Conservation (phyloP, 2,888 invertebrate species). For the Lasioglossum calceatum region DNA sequence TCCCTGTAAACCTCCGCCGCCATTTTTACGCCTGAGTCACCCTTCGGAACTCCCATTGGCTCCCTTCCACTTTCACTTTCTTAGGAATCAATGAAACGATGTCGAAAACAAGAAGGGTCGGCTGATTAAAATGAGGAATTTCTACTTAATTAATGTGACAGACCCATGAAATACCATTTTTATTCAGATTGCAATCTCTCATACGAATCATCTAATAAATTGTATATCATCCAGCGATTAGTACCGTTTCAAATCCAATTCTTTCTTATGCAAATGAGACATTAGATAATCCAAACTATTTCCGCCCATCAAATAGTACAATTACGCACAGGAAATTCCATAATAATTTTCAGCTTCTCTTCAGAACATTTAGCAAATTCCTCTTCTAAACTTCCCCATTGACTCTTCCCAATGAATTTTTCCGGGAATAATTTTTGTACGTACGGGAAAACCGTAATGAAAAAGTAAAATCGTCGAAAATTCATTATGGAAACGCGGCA, state of each 20-base stretch:
- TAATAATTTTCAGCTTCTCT: background rate
- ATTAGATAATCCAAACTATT: background rate
- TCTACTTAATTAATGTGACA: background rate
- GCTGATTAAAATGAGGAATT: conserved; percentile 9
- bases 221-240: background rate
- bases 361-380: background rate
- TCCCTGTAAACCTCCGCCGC: conserved; percentile 36
- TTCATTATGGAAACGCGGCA: conserved; percentile 3
- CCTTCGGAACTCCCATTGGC: conserved; percentile 41
- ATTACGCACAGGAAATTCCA: background rate
- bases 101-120: background rate
- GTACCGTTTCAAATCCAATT: background rate
- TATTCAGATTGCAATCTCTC: background rate
- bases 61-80: conserved; percentile 38
- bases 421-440: background rate
- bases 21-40: conserved; percentile 36
- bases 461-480: conserved; percentile 15
- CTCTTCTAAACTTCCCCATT: background rate
- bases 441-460: background rate
- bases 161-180: background rate
- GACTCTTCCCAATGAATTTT: background rate
- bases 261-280: background rate
- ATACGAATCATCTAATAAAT: background rate
- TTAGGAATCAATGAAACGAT: conserved; percentile 6
- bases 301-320: background rate